Percentiles rank a stretch among this genome's conserved stretches.
These are phyloP conservation scores for Calcarius lapponicus DNA, from an alignment of 2,797 vertebrate genomes.

Conservation along the genomic window DNA sequence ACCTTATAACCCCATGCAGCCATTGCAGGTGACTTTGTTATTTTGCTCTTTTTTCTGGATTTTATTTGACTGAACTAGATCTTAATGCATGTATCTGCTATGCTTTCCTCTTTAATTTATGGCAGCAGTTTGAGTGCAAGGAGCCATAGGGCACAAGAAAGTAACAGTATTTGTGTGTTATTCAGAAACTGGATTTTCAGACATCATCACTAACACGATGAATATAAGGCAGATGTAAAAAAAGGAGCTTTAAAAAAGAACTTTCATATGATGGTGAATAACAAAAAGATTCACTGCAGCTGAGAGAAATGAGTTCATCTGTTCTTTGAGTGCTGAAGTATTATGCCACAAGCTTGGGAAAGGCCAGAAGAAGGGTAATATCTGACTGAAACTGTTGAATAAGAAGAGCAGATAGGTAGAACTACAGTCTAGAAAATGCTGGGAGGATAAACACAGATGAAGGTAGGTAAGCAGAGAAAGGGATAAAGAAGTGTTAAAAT, in stretches of 20 bases:
- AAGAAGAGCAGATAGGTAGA: background rate
- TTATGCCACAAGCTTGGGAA: background rate
- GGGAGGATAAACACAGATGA: background rate
- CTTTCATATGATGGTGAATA: background rate
- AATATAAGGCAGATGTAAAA: background rate
- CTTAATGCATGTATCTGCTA: background rate
- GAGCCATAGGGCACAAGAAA: background rate
- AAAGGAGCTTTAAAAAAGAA: background rate
- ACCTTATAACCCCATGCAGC: background rate
- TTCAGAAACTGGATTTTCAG: background rate
- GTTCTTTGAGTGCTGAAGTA: background rate
- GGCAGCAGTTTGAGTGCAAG: background rate
- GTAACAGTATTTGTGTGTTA: background rate
- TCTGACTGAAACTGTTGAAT: background rate
- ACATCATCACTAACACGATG: background rate
- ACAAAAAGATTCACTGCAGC: background rate
- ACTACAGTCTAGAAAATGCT: background rate
- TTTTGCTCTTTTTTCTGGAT: background rate
- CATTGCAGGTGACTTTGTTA: background rate
- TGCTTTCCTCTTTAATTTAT: background rate
- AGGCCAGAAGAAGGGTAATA: background rate
- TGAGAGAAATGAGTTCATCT: background rate
- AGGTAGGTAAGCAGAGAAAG: background rate
- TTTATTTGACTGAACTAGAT: background rate
- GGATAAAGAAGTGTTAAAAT: background rate